These are phyloP conservation scores for Heliconius ismenius DNA, from an alignment of 2,888 invertebrate genomes.

Conservation along the genomic window DNA sequence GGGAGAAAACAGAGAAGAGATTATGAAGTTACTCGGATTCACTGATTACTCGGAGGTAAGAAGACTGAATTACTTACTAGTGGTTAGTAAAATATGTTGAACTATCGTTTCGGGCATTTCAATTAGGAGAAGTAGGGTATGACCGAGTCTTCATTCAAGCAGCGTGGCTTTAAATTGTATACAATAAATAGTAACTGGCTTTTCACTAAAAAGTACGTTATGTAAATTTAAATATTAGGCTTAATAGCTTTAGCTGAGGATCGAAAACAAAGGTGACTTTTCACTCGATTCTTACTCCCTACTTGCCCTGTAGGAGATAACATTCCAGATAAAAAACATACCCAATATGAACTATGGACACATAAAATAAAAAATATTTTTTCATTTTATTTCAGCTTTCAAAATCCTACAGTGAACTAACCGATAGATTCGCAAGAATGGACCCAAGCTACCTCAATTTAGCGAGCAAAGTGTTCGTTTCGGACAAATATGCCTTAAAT, in stretches of 20 bases:
- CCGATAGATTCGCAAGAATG: slow-evolving; percentile 48
- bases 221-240: too few species aligned
- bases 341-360: not conserved
- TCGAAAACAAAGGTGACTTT: too few species aligned
- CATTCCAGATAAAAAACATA: too few species aligned
- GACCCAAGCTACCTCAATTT: slow-evolving; percentile 53
- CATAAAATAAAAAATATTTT: not conserved
- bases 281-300: too few species aligned
- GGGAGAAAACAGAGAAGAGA: slow-evolving; percentile 46
- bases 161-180: too few species aligned
- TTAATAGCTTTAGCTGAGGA: too few species aligned
- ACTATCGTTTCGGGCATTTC: too few species aligned
- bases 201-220: too few species aligned
- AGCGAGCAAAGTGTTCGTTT: slow-evolving; percentile 58
- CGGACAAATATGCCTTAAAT: slow-evolving; percentile 45
- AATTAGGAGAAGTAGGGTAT: too few species aligned
- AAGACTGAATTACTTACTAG: not conserved
- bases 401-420: slow-evolving; percentile 50
- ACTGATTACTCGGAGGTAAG: slow-evolving; percentile 50
- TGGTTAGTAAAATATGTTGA: not conserved
- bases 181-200: too few species aligned
- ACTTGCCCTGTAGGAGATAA: too few species aligned
- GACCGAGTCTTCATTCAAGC: too few species aligned
- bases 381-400: slow-evolving; percentile 47
- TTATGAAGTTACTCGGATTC: slow-evolving; percentile 50